These are phyloP conservation scores for Lymantria monacha DNA, from an alignment of 2,888 invertebrate species.

Conservation along the genomic window DNA sequence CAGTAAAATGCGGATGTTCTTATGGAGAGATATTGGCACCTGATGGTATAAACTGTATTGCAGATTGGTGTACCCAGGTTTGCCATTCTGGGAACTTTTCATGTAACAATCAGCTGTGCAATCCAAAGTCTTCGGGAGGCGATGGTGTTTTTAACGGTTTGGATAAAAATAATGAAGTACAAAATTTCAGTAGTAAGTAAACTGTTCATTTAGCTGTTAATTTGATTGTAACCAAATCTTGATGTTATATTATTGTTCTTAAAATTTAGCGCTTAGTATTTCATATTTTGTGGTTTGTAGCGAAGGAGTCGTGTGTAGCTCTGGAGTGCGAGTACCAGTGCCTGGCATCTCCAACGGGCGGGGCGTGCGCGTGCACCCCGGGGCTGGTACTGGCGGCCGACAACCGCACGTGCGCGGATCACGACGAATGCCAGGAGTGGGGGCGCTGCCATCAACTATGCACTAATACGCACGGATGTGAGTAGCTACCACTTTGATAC, in stretches of 20 bases:
- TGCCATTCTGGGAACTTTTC: constrained; percentile 87
- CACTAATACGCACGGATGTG: constrained; percentile 90
- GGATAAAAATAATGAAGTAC: constrained; percentile 97
- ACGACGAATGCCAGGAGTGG: constrained; percentile 96
- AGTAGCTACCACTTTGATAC: constrained; percentile 20
- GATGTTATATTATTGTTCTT: no score
- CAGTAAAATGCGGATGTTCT: constrained; percentile 93
- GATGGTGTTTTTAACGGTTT: constrained; percentile 98
- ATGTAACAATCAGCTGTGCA: constrained; percentile 94
- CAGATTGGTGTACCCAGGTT: constrained; percentile 9
- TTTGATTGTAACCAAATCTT: no score
- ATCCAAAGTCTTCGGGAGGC: constrained; percentile 97
- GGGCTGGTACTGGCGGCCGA: constrained; percentile 92
- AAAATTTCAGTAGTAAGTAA: constrained; percentile 91
- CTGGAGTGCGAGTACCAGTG: constrained; percentile 96
- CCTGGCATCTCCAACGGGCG: constrained; percentile 93
- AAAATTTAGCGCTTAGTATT: not conserved
- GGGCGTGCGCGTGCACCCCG: constrained; percentile 93
- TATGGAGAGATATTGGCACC: constrained; percentile 91
- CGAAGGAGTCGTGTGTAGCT: constrained; percentile 90
- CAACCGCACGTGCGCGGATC: constrained; percentile 93
- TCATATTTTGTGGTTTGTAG: constrained; percentile 65
- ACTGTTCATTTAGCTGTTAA: no score
- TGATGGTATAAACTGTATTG: constrained; percentile 60
- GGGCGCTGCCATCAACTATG: constrained; percentile 98